Evolutionary conservation across 2,888 invertebrate species (phyloP), one percentile per base, ranked within the genome.

Genomic region (Emmelina monodactyla): DNA sequence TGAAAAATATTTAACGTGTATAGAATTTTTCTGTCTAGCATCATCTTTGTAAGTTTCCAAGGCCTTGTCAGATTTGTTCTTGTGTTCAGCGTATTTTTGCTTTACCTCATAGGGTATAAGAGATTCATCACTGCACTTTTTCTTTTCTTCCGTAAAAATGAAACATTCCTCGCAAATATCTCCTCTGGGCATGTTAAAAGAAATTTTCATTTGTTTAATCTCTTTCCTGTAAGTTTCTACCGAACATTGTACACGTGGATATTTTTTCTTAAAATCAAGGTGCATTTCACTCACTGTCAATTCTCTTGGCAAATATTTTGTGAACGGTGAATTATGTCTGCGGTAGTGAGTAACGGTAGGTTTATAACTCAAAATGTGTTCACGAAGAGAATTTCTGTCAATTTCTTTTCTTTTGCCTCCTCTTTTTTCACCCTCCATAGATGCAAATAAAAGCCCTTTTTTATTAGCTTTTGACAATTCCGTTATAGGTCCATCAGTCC

Each of bases 1-100:
- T 25, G 38, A 40, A 22, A 36, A 40, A 36, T 38, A 44, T n/a
- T 35, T 37, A 13, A 38, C 33, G n/a, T 28, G 29, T 4, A 33
- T 40, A 7, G 31, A 32, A 35, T 37, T 40, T 19, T 34, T 35
- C 16, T 42, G 30, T 35, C 33, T 37, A 12, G 32, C 38, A 40
- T 43, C 40, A 28, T 34, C 25, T 38, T 35, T 39, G 32, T 42
- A 42, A 7, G 33, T 36, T 37, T 39, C 22, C n/a, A 42, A 31
- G 37, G 42, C 39, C 29, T 33, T 22, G 28, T 40, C 37, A 29
- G 35, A 12, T 35, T 37, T 39, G 25, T 14, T 19, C 16, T 37
- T 39, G 29, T 39, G 39, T 29, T 29, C 25, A n/a, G 9, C 16
- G 33, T 19, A 33, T n/a, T 15, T 39, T 37, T 29, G 32, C 11